Evolutionary conservation across 2,113 vertebrate species (phyloP), one percentile per base, ranked within the genome.

Genomic region (Callipepla squamata): DNA sequence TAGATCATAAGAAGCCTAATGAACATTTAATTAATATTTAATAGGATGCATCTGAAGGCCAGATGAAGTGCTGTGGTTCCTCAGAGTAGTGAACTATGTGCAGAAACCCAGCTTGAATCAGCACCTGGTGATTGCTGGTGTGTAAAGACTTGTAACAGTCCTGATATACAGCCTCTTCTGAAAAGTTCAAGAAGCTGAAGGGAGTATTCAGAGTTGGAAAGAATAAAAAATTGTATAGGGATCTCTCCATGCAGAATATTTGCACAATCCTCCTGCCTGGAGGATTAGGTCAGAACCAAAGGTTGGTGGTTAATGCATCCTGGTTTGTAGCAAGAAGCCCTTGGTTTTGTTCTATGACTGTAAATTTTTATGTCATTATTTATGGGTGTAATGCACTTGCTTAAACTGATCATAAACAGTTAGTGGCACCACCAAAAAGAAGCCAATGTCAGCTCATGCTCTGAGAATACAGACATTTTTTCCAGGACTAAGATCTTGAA

Each of bases 21-120:
- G 51, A n/a, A 13, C 8, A 40, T 63, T 40, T 40, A 63, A 38
- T 63, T 3, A 6, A 4, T 30, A 9, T 19, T 26, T 63, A n/a
- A 22, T 11, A 53, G 67, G 45, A 66, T 26, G 6, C 13, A 6
- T 89, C 47, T n/a, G 57, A 15, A 66, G 77, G 7, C 15, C 47
- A 72, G 20, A 50, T 20, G 73, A 58, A 8, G 19, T 19, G 1
- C 11, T 19, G 17, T 11, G 23, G 13, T 32, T 72, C 38, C 44
- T 76, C 32, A 0, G 0, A 34, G 40, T 8, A 6, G 45, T 45
- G 36, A 85, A 72, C 11, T 5, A n/a, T 18, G 15, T n/a, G 34
- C 59, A 16, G 44, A 70, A 19, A 58, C 7, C 7, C 9, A 28
- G 53, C 15, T 48, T 51, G 28, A 83, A 22, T 26, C n/a, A 40